Percentiles rank a stretch among this genome's conserved stretches.
Conservation (phyloP, 2,113 vertebrate species). For the Emydura subglobosa region DNA sequence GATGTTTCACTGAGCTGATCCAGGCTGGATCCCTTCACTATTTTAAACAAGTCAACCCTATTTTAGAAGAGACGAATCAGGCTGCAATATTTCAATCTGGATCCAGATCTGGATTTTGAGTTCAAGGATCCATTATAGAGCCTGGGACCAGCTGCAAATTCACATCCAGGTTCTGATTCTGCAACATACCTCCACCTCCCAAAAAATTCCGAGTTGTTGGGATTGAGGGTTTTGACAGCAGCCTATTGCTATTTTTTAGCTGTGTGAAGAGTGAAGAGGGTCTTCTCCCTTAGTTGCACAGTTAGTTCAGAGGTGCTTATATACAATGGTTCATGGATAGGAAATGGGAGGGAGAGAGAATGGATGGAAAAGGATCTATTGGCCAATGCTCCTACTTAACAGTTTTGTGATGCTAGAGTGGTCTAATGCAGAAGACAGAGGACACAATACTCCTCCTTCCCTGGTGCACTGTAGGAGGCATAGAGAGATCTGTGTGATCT, state of each 20-base stretch:
- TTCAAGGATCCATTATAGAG: neutral
- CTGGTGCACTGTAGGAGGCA: neutral
- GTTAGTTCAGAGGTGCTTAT: neutral
- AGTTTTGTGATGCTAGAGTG: neutral
- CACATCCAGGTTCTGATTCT: neutral
- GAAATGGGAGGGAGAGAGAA: neutral
- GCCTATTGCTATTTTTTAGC: neutral
- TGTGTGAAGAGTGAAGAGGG: neutral
- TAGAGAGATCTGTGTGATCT: neutral
- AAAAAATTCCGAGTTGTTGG: neutral
- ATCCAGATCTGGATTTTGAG: neutral
- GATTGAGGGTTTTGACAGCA: neutral
- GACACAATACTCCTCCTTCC: neutral
- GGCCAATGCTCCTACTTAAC: neutral
- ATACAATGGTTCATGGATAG: neutral
- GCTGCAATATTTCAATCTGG: neutral
- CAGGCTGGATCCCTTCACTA: neutral
- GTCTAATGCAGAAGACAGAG: neutral
- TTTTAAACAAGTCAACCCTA: neutral
- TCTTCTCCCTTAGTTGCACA: neutral
- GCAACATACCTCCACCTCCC: neutral
- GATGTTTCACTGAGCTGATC: neutral
- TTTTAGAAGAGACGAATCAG: neutral
- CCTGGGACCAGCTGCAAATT: neutral
- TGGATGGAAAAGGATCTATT: neutral